Base-by-base conservation (phyloP, 1,140 invertebrate species). In the Ectropis grisescens region DNA sequence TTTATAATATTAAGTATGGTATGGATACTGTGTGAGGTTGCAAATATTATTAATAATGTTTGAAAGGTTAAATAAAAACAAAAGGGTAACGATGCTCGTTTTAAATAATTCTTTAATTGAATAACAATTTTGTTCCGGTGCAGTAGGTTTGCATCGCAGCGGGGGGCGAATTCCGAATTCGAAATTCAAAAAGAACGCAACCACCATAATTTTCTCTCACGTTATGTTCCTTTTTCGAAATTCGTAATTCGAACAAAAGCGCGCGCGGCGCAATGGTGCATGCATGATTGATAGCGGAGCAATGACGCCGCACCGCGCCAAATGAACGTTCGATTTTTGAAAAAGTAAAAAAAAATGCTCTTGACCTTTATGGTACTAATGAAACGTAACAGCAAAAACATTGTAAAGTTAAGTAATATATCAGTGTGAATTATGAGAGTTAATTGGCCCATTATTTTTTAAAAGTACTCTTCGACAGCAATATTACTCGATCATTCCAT, bases 221-320 rank as follows among this genome's bases (percentile, higher is more conserved):
- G 52, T 58, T 58, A 42, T 70, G 58, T 67, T 66, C 66, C 55
- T 78, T 75, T 79, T 72, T 74, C 51, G 59, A 62, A 19, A 72
- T 69, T 62, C 65, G 70, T 65, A 70, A 67, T 68, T 69, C 59
- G 64, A 72, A 79, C 69, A 67, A 75, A 70, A 78, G 70, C 67
- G 39, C 58, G 57, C 51, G 52, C 62, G 50, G 58, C 58, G 59
- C 72, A 78, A 72, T 69, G 70, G 70, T 57, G 72, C 72, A 74
- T 69, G 60, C 65, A 74, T 75, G 70, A 79, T 79, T 74, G 74
- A 79, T 79, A 60, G 68, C 61, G 60, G 49, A 38, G 52, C 66
- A 56, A 58, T 72, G 68, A 79, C 67, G 69, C 55, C 44, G 51
- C 48, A 37, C 38, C 27, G 31, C 36, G n/a, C n/a, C n/a, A n/a